Percentiles rank a stretch among this genome's conserved stretches.
These are phyloP conservation scores for Chaetura pelagica DNA, from an alignment of 2,113 vertebrate species.

Conservation along the genomic window DNA sequence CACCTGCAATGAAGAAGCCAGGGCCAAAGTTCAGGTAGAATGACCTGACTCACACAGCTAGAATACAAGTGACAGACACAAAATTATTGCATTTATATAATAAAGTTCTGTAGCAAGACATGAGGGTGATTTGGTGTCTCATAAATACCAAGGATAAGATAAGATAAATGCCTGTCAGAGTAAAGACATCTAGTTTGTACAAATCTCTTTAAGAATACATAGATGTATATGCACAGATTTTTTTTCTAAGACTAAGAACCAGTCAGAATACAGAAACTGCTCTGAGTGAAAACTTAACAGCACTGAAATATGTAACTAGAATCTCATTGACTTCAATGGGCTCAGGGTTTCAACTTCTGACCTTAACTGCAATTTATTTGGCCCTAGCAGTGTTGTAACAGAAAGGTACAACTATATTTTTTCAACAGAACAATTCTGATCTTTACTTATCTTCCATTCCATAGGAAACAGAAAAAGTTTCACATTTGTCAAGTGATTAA, in stretches of 20 bases:
- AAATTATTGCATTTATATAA: not conserved
- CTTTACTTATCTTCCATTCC: not conserved
- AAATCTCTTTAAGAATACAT: not conserved
- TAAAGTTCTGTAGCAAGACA: not conserved
- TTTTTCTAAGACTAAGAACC: not conserved
- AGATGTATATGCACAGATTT: not conserved
- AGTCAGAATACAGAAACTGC: not conserved
- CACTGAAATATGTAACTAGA: not conserved
- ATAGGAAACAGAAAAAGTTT: not conserved
- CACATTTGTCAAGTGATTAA: not conserved
- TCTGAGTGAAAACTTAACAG: not conserved
- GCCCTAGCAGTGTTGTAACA: not conserved
- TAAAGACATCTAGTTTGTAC: not conserved
- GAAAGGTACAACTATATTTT: not conserved
- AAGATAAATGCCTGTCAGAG: not conserved
- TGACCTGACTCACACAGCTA: not conserved
- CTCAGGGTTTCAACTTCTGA: not conserved
- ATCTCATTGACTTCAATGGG: not conserved
- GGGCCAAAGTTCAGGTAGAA: conserved; percentile 25
- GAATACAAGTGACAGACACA: not conserved
- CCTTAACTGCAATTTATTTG: not conserved
- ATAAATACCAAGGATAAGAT: not conserved
- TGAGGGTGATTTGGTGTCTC: not conserved
- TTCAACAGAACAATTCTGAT: not conserved
- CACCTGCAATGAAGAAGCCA: not conserved